Base-by-base conservation (phyloP, 1,140 invertebrate species). In the Sesamia nonagrioides region DNA sequence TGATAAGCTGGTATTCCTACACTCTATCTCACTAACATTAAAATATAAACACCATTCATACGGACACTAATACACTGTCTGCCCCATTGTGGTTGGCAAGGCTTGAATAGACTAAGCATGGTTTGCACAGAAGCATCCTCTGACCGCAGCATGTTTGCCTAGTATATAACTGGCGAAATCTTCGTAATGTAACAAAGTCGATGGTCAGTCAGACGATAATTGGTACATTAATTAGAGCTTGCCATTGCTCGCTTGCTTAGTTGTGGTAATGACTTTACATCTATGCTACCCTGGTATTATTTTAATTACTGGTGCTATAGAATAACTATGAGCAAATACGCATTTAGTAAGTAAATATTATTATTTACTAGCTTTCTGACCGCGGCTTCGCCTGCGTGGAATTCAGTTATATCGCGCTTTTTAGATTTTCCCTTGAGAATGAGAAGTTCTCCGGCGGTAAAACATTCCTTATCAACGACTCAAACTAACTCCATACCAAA, bases 51-150 rank as follows among this genome's bases (percentile, higher is more conserved):
- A 17, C 54, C 11, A 15, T 33, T 27, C 11, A 56, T 13, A 37
- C 6, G 27, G 3, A 27, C 33, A 15, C 1, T 15, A 3, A 42
- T 66, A 66, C 13, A 42, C n/a, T 66, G n/a, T 15, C 58, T 63
- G 5, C 37, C 37, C 9, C 33, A 42, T 35, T 66, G 37, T 42
- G 17, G 6, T 63, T 9, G n/a, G n/a, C n/a, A 61, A 17, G n/a
- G 17, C n/a, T 35, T 18, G 33, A n/a, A 66, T 42, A 66, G n/a
- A 66, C 37, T 66, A 18, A 66, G 33, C 56, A 9, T 60, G 33
- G 3, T 33, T 15, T n/a, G 9, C 27, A 60, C 56, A 1, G n/a
- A 37, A 21, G 61, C 61, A 42, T 42, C n/a, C 37, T 18, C 61
- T 42, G 35, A 17, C 60, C 35, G 15, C 60, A 40, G 35, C 18